Conservation (phyloP, 2,797 vertebrate species). For the Hipposideros larvatus region DNA sequence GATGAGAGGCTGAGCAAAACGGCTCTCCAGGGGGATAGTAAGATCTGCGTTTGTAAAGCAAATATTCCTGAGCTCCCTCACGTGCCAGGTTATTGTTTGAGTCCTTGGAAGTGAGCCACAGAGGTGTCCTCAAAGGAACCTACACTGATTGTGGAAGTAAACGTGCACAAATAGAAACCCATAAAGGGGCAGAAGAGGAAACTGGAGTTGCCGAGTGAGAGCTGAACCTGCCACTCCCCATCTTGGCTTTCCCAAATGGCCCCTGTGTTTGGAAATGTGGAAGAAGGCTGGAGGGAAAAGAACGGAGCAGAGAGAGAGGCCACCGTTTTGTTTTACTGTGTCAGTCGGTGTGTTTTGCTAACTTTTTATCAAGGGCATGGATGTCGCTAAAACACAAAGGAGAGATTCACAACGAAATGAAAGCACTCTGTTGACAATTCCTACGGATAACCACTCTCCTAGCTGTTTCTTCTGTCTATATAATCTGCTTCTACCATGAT, state of each 20-base stretch:
- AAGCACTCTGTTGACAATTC: not conserved
- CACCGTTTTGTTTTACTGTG: not conserved
- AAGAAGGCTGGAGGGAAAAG: not conserved
- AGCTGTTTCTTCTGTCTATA: not conserved
- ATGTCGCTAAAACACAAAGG: not conserved
- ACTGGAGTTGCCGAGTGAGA: not conserved
- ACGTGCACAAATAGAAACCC: not conserved
- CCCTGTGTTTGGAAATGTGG: not conserved
- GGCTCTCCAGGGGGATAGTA: not conserved
- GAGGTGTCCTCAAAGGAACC: constrained; percentile 32
- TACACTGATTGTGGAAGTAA: not conserved
- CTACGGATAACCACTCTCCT: not conserved
- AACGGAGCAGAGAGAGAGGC: not conserved
- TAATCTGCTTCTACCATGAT: not conserved
- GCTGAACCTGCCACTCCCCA: not conserved
- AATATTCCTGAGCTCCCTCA: not conserved
- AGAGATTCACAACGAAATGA: not conserved
- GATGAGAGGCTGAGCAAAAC: not conserved
- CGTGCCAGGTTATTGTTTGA: not conserved
- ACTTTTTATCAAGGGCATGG: not conserved
- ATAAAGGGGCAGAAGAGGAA: not conserved
- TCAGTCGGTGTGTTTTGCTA: not conserved
- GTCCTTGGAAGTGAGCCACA: not conserved
- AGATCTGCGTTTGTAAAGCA: constrained; percentile 35
- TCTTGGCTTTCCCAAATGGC: not conserved